phyloP scores from a whole-genome alignment of 2,113 vertebrate genomes.

The Antechinus flavipes region DNA sequence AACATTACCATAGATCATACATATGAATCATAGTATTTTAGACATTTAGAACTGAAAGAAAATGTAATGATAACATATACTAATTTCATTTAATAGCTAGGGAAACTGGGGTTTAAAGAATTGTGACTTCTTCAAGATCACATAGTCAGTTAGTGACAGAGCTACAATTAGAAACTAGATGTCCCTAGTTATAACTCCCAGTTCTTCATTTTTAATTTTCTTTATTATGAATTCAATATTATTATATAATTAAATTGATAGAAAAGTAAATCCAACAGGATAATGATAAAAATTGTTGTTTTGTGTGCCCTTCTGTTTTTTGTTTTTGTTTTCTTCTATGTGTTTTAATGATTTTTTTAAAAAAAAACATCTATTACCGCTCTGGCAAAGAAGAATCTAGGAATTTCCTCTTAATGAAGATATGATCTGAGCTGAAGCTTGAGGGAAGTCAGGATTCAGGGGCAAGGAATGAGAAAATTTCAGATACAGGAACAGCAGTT shows the following conservation, averaged over 20 bases:
- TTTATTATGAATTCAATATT: neutral
- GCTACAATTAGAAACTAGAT: neutral
- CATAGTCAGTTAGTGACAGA: neutral
- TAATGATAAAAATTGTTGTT: neutral
- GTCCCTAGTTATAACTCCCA: neutral
- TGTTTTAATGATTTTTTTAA: neutral
- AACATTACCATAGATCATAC: neutral
- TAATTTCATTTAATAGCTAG: neutral
- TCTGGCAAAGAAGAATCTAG: neutral
- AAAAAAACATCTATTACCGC: neutral
- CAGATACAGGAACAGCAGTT: neutral
- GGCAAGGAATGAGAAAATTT: neutral
- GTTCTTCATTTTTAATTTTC: neutral
- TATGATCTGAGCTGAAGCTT: neutral
- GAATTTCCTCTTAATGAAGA: neutral
- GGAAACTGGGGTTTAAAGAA: neutral
- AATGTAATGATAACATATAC: neutral
- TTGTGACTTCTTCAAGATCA: neutral
- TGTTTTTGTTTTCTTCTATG: neutral
- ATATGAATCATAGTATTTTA: neutral
- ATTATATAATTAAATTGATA: neutral
- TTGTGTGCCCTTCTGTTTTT: neutral
- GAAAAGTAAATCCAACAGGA: neutral
- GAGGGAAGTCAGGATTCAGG: neutral
- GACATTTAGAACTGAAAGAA: neutral